These are phyloP conservation scores for Macrotis lagotis DNA, from an alignment of 2,113 vertebrate species.

Conservation along the genomic window DNA sequence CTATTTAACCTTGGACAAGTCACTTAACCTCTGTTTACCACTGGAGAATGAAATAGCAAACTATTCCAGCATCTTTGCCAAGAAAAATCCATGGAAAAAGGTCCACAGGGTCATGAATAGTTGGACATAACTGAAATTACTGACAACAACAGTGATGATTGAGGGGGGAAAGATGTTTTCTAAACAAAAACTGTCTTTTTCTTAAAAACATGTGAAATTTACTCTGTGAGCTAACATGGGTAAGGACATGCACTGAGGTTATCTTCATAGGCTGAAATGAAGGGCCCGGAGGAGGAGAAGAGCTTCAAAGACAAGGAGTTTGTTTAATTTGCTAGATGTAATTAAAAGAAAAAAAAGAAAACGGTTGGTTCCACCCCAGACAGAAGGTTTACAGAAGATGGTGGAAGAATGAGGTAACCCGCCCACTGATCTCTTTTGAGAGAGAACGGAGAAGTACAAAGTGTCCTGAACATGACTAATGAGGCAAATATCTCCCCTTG, in stretches of 20 bases:
- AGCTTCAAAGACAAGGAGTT: constrained; percentile 43
- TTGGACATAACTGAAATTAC: background rate
- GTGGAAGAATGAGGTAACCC: constrained; percentile 59
- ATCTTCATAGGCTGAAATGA: constrained; percentile 17
- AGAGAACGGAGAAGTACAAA: constrained; percentile 10
- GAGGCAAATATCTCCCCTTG: constrained; percentile 31
- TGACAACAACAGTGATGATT: background rate
- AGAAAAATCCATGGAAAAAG: background rate
- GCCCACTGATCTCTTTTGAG: constrained; percentile 38
- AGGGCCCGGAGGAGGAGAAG: constrained; percentile 22
- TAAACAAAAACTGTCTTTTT: background rate
- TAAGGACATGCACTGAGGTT: background rate
- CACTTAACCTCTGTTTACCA: background rate
- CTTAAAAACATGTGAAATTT: background rate
- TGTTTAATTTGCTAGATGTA: constrained; percentile 60
- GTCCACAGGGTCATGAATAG: background rate
- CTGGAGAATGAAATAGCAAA: background rate
- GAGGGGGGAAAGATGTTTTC: background rate
- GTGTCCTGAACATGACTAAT: constrained; percentile 5
- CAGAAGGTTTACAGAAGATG: constrained; percentile 63
- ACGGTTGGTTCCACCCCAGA: constrained; percentile 20
- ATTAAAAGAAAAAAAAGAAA: constrained; percentile 50
- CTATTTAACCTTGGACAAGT: background rate
- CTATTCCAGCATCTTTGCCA: background rate
- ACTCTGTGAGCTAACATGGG: background rate